A percentile compares a stretch with the other conserved stretches of the same genome.
These are phyloP conservation scores for Canis aureus DNA, from an alignment of 2,113 vertebrate species.

Conservation along the genomic window DNA sequence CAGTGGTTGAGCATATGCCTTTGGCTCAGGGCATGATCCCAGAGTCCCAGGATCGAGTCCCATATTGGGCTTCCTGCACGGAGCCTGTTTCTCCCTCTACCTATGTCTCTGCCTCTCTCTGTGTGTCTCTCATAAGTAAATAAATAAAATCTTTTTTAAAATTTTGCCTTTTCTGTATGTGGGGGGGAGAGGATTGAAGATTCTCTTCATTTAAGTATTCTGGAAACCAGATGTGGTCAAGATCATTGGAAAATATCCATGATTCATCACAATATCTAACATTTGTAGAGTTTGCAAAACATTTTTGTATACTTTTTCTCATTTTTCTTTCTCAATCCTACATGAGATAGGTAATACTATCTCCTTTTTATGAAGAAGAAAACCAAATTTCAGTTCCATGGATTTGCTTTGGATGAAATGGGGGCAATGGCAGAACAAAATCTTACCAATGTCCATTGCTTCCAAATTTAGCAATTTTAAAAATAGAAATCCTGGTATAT, in stretches of 20 bases:
- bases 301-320: not conserved
- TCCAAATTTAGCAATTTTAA: not conserved
- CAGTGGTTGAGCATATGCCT: no score
- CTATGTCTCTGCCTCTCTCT: no score
- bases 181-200: not conserved
- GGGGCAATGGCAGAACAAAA: not conserved
- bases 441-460: not conserved
- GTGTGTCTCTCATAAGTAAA: no score
- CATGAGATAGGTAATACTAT: not conserved
- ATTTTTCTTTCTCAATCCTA: not conserved
- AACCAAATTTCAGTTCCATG: not conserved
- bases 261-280: not conserved
- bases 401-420: not conserved
- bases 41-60: no score
- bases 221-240: not conserved
- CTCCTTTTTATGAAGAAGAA: conserved; percentile 20
- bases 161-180: not conserved
- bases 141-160: no score
- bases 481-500: not conserved
- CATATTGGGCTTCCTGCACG: no score
- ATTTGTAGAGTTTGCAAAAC: not conserved
- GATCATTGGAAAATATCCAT: not conserved
- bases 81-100: no score
- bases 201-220: not conserved
- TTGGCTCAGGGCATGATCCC: no score